Evolutionary conservation across 2,113 vertebrate species (phyloP).

Genomic region (Tragelaphus buxtoni): DNA sequence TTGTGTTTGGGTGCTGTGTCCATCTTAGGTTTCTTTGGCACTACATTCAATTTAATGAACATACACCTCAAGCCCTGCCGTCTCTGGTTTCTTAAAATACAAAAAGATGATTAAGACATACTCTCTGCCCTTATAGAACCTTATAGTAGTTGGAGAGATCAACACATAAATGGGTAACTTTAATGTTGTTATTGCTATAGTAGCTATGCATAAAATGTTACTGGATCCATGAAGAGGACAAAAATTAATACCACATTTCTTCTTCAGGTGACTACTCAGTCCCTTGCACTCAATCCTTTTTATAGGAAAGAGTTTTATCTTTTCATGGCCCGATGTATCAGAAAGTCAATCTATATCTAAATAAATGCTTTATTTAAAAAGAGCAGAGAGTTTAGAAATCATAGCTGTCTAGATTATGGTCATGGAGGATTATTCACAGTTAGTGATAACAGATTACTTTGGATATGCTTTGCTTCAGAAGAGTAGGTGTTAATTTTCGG

Average conservation of each 20-base stretch:
- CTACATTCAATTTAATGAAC: background rate
- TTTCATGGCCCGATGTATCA: background rate
- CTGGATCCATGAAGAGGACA: background rate
- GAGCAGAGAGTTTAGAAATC: background rate
- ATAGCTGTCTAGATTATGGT: background rate
- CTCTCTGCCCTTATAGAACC: background rate
- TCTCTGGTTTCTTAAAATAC: background rate
- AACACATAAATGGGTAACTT: background rate
- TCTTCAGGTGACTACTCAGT: background rate
- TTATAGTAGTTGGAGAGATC: background rate
- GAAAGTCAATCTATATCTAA: background rate
- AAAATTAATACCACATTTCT: background rate
- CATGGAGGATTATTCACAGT: background rate
- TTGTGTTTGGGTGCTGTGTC: background rate
- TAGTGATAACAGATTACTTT: background rate
- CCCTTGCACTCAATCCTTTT: background rate
- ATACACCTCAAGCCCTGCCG: background rate
- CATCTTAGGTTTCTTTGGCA: background rate
- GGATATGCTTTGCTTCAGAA: background rate
- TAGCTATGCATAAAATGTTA: background rate
- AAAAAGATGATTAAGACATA: background rate
- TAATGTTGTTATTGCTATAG: background rate
- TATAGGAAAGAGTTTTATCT: background rate
- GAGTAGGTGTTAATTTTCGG: background rate
- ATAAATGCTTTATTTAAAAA: slow-evolving; percentile 3